A percentile compares a stretch with the other conserved stretches of the same genome.
Conservation (phyloP, 2,888 invertebrate species). For the Ctenicera cuprea region DNA sequence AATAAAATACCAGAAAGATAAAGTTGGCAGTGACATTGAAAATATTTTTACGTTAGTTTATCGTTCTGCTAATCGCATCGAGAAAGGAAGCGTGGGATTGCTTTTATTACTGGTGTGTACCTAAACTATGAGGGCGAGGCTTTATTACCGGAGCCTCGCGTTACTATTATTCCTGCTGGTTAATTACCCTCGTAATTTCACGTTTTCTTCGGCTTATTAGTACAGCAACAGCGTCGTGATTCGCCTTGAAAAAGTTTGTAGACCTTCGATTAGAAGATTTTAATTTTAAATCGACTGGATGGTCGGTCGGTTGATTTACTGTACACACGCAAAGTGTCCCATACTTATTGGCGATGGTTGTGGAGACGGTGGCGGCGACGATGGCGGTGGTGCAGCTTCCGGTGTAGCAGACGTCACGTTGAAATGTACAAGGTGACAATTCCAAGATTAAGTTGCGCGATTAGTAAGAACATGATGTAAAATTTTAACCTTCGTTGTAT, state of each 20-base stretch:
- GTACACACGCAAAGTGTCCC: background rate
- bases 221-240: background rate
- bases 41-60: constrained; percentile 54
- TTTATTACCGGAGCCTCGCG: constrained; percentile 16
- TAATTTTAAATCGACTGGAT: background rate
- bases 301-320: background rate
- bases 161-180: constrained; percentile 26
- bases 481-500: constrained; percentile 47
- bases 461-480: constrained; percentile 50
- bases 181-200: constrained; percentile 20
- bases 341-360: background rate
- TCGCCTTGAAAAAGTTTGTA: constrained; percentile 8
- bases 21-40: constrained; percentile 58
- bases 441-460: constrained; percentile 54
- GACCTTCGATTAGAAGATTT: constrained; percentile 4
- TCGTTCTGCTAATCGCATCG: constrained; percentile 49
- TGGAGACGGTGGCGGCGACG: background rate
- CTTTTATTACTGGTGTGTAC: constrained; percentile 27
- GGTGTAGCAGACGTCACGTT: constrained; percentile 56
- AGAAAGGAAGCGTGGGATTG: constrained; percentile 51
- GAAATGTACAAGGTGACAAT: constrained; percentile 52
- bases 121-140: constrained; percentile 29
- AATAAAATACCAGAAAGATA: constrained; percentile 54
- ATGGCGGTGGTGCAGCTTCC: constrained; percentile 47
- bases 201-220: constrained; percentile 5